phyloP scores from a whole-genome alignment of 1,140 invertebrate genomes.

The Panagrolaimus sp. region DNA sequence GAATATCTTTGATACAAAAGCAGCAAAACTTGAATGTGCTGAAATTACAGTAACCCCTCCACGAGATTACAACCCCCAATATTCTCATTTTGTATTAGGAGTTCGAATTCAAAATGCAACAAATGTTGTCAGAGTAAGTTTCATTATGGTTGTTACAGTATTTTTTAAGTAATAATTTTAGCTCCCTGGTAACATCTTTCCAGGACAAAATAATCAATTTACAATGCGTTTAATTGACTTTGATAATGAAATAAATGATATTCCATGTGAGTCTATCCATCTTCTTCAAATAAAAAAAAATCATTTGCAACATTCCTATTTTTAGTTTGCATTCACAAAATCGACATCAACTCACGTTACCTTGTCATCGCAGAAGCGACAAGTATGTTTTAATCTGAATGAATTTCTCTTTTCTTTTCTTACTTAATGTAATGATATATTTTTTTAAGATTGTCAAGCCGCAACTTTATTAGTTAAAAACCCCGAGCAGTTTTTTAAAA shows the following conservation, averaged over 20 bases:
- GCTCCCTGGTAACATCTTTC: conserved; percentile 11
- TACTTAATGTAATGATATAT: too few species aligned
- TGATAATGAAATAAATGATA: conserved; percentile 4
- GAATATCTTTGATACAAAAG: neutral
- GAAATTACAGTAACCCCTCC: neutral
- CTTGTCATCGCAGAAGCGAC: neutral
- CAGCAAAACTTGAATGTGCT: neutral
- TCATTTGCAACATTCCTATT: neutral
- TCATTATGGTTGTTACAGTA: neutral
- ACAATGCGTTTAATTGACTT: conserved; percentile 8
- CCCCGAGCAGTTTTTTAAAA: conserved; percentile 3
- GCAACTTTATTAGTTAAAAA: conserved; percentile 8
- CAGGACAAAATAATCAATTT: conserved; percentile 2
- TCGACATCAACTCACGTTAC: neutral
- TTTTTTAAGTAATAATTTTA: neutral
- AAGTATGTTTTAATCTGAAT: neutral
- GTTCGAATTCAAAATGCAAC: conserved; percentile 7
- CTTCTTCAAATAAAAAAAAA: neutral
- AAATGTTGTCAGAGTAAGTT: conserved; percentile 6
- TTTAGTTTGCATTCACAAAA: conserved; percentile 13
- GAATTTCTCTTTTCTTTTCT: neutral
- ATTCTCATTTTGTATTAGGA: conserved; percentile 5
- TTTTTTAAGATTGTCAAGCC: conserved; percentile 1
- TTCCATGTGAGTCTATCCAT: conserved; percentile 8
- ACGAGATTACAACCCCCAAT: neutral